A percentile compares a stretch with the other conserved stretches of the same genome.
Evolutionary conservation across 2,113 vertebrate genomes (phyloP).

Genomic region (Tricholaema leucomelas): DNA sequence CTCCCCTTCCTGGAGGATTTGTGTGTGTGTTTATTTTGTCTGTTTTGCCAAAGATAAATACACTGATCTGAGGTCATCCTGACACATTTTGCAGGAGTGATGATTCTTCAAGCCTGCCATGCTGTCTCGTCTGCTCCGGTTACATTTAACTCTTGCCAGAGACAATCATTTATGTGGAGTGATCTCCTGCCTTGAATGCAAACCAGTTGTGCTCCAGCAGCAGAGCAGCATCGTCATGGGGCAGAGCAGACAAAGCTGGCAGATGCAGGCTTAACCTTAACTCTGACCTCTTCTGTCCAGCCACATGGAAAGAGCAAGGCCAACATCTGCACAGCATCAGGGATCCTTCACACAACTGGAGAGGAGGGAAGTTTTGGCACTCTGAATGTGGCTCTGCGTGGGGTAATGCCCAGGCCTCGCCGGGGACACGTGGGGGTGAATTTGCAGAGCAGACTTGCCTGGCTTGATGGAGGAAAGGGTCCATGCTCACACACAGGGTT

Average conservation of each 20-base stretch:
- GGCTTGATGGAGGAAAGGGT: not conserved
- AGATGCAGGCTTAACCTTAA: conserved; percentile 1
- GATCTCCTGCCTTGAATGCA: conserved; percentile 3
- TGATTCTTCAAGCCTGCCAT: conserved; percentile 46
- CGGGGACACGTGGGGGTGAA: not conserved
- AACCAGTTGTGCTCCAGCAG: not conserved
- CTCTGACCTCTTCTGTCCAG: not conserved
- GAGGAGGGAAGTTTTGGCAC: conserved; percentile 33
- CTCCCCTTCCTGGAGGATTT: not conserved
- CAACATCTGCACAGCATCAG: conserved; percentile 13
- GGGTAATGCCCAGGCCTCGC: not conserved
- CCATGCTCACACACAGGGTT: not conserved
- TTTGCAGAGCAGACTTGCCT: not conserved
- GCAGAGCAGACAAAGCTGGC: conserved; percentile 4
- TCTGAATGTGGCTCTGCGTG: not conserved
- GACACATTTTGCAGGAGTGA: conserved; percentile 62
- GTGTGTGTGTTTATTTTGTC: conserved; percentile 52
- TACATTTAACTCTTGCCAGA: conserved; percentile 60
- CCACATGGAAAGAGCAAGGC: not conserved
- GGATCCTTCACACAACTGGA: conserved; percentile 9
- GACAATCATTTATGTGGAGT: not conserved
- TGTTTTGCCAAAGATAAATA: conserved; percentile 61
- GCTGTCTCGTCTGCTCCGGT: not conserved
- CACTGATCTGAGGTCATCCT: conserved; percentile 64
- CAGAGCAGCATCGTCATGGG: not conserved